These are phyloP conservation scores for Bubo bubo DNA, from an alignment of 2,113 vertebrate species.

Conservation along the genomic window DNA sequence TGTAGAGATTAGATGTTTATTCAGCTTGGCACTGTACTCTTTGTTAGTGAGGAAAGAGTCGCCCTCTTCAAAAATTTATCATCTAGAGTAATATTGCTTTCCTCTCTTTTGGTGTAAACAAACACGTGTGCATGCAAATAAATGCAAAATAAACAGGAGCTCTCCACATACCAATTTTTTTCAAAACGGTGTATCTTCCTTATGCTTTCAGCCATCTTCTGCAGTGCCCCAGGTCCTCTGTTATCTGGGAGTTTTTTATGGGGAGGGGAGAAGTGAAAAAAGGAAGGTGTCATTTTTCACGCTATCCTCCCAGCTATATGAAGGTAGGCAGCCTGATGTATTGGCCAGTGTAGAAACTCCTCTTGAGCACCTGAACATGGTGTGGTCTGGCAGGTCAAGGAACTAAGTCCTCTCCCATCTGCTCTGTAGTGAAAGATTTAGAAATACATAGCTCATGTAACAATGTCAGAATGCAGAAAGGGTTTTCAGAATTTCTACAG, in stretches of 20 bases:
- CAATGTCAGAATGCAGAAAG: not conserved
- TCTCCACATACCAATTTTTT: not conserved
- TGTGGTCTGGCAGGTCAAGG: not conserved
- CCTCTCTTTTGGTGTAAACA: not conserved
- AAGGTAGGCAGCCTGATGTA: not conserved
- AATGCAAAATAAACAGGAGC: not conserved
- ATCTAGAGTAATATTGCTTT: not conserved
- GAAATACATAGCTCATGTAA: not conserved
- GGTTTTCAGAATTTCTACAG: not conserved
- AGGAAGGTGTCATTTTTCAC: not conserved
- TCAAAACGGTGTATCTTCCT: fast-evolving
- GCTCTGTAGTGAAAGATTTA: not conserved
- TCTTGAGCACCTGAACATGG: not conserved
- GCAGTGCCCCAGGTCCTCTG: too few relatives aligned
- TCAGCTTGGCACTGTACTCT: not conserved
- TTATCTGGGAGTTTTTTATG: not conserved
- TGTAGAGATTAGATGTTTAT: not conserved
- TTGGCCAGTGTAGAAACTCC: not conserved
- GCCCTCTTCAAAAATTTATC: not conserved
- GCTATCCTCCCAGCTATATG: fast-evolving
- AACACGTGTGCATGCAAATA: not conserved
- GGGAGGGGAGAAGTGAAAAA: not conserved
- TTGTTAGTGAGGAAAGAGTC: not conserved
- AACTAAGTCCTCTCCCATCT: not conserved
- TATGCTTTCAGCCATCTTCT: not conserved